These are phyloP conservation scores for Huso huso DNA, from an alignment of 2,797 vertebrate genomes.

Conservation along the genomic window DNA sequence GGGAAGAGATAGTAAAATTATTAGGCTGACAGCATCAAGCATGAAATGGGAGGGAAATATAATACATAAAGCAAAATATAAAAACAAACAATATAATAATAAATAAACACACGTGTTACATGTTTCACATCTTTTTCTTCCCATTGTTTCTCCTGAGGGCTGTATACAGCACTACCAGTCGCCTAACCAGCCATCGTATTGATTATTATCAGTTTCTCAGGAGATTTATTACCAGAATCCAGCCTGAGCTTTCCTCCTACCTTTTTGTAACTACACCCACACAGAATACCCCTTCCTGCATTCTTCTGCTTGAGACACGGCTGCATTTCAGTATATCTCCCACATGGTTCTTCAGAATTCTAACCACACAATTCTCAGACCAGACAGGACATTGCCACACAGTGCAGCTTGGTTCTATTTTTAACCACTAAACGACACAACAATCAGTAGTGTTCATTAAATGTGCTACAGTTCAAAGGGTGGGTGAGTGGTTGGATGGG, in stretches of 20 bases:
- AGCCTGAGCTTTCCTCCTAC: not conserved
- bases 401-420: not conserved
- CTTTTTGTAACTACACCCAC: not conserved
- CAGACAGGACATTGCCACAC: not conserved
- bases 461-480: too few relatives aligned
- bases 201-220: conserved; percentile 9
- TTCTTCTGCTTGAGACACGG: not conserved
- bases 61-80: too few relatives aligned
- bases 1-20: too few relatives aligned
- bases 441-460: too few relatives aligned
- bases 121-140: not conserved
- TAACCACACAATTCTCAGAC: not conserved
- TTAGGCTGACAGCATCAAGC: too few relatives aligned
- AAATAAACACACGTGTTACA: not conserved
- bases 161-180: too few relatives aligned
- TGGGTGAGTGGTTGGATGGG: too few relatives aligned
- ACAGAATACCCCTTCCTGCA: not conserved
- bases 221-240: conserved; percentile 6
- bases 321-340: not conserved
- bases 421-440: too few relatives aligned
- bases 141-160: conserved; percentile 8
- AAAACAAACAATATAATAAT: too few relatives aligned
- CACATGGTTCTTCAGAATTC: not conserved
- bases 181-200: conserved; percentile 3
- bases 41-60: too few relatives aligned